A percentile compares a stretch with the other conserved stretches of the same genome.
Evolutionary conservation across 2,113 vertebrate species (phyloP).

Genomic region (Excalfactoria chinensis): DNA sequence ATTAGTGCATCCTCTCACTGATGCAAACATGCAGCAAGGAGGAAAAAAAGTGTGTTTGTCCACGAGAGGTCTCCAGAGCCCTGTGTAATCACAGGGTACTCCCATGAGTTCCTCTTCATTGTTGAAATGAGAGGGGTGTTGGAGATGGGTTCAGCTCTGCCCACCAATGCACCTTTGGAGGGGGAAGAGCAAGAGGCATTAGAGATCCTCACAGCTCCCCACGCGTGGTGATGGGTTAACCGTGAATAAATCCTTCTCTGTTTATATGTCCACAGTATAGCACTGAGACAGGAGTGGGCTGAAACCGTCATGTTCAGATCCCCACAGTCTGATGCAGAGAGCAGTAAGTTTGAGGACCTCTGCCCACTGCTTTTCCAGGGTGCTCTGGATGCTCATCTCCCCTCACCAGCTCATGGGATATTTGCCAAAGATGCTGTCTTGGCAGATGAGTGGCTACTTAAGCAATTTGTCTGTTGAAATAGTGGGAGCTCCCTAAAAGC

Average conservation of each 20-base stretch:
- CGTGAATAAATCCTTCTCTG: neutral
- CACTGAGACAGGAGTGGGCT: neutral
- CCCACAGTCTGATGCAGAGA: neutral
- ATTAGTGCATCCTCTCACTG: neutral
- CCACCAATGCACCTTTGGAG: neutral
- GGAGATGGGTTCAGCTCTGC: neutral
- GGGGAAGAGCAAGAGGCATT: neutral
- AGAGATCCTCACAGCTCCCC: neutral
- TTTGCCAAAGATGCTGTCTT: neutral
- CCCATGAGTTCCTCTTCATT: neutral
- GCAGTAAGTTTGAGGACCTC: neutral
- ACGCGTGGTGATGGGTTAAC: neutral
- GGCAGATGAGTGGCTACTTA: neutral
- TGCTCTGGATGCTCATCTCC: neutral
- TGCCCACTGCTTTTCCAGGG: neutral
- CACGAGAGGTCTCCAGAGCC: slow-evolving; percentile 72
- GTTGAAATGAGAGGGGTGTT: neutral
- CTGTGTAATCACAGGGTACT: neutral
- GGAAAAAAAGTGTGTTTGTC: slow-evolving; percentile 37
- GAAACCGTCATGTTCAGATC: neutral
- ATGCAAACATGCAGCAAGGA: fast-evolving
- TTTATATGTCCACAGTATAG: neutral
- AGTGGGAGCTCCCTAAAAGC: neutral
- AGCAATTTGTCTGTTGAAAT: neutral
- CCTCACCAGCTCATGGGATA: fast-evolving